Evolutionary conservation across 2,888 invertebrate species (phyloP).

Genomic region (Scrobipalpa costella): DNA sequence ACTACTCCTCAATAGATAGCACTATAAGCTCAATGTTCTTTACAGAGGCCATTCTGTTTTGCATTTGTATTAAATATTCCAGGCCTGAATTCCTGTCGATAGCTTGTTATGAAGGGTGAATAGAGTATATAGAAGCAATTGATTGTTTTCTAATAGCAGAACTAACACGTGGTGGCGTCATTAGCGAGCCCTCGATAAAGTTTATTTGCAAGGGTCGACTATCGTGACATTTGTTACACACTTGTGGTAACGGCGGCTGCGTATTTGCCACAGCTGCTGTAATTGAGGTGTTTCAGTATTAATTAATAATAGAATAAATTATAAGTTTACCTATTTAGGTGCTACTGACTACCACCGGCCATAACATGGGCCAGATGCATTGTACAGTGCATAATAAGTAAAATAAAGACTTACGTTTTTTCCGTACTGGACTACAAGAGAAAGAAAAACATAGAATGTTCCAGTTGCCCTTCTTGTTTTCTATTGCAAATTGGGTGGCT

Average conservation of each 20-base stretch:
- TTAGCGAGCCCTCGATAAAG: constrained; percentile 13
- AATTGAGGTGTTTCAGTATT: constrained; percentile 21
- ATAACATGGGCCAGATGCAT: too few species aligned
- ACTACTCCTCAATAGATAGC: constrained; percentile 29
- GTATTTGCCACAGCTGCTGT: constrained; percentile 16
- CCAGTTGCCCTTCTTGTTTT: too few species aligned
- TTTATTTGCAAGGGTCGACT: constrained; percentile 39
- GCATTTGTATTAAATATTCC: background rate
- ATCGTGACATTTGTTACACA: constrained; percentile 41
- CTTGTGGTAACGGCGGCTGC: constrained; percentile 51
- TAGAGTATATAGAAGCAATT: constrained; percentile 1
- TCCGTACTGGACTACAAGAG: too few species aligned
- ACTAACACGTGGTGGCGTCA: constrained; percentile 14
- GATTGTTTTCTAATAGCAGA: constrained; percentile 25
- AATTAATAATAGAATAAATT: constrained; percentile 16
- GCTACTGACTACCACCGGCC: too few species aligned
- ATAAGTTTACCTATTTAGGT: background rate
- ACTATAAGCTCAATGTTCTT: background rate
- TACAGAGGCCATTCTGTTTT: background rate
- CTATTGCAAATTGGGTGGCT: too few species aligned
- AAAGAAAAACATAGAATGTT: too few species aligned
- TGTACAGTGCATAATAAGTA: too few species aligned
- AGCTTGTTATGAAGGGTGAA: constrained; percentile 1
- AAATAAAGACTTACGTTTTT: too few species aligned
- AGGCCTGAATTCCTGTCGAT: background rate